Conservation (phyloP, 1,140 invertebrate genomes). For the Drosophila santomea region DNA sequence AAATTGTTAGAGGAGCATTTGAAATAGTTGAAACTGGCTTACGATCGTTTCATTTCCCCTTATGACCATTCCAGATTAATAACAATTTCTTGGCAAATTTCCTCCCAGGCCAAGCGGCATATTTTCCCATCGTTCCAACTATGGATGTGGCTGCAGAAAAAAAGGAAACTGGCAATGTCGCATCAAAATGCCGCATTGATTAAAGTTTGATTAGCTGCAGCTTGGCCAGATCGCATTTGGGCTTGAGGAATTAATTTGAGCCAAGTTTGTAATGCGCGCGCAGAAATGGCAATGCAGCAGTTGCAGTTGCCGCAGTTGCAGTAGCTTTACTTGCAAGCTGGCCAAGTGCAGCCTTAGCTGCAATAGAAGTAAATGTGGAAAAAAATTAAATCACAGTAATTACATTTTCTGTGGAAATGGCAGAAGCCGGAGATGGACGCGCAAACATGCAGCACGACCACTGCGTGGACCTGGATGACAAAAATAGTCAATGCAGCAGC, state of each 20-base stretch:
- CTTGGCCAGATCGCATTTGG: conserved; percentile 58
- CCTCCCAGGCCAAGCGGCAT: conserved; percentile 43
- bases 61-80: conserved; percentile 53
- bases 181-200: conserved; percentile 76
- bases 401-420: conserved; percentile 71
- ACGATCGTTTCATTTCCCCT: conserved; percentile 24
- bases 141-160: conserved; percentile 44
- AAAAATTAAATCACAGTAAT: conserved; percentile 69
- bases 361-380: conserved; percentile 56
- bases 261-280: conserved; percentile 57
- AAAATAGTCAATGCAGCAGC: conserved; percentile 60
- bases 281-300: conserved; percentile 51
- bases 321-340: conserved; percentile 1
- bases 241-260: conserved; percentile 74
- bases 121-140: conserved; percentile 66
- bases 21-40: conserved; percentile 9
- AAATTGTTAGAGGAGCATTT: conserved; percentile 17
- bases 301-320: too few relatives aligned
- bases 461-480: conserved; percentile 59
- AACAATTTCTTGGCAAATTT: conserved; percentile 46
- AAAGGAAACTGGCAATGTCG: conserved; percentile 48
- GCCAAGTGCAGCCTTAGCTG: conserved; percentile 10
- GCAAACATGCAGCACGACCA: conserved; percentile 67
- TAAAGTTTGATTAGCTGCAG: conserved; percentile 73
- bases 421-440: conserved; percentile 54